Percentiles rank a stretch among this genome's conserved stretches.
phyloP scores from a whole-genome alignment of 2,888 invertebrate genomes.

The Acheta domesticus region DNA sequence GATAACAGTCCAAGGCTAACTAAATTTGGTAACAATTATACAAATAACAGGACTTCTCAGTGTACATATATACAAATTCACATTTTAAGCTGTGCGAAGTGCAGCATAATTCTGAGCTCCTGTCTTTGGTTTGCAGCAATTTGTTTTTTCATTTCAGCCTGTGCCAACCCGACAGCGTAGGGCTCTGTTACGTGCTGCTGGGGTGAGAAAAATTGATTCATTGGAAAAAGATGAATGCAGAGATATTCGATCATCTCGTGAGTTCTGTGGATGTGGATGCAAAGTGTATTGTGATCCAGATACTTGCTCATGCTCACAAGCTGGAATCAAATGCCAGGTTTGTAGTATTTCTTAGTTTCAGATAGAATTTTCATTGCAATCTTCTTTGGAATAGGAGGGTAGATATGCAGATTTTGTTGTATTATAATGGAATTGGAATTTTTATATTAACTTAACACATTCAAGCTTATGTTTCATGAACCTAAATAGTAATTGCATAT shows the following conservation, averaged over 20 bases:
- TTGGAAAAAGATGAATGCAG: conserved; percentile 92
- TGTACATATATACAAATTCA: too few relatives aligned
- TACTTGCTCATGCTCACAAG: conserved; percentile 86
- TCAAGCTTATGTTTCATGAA: too few relatives aligned
- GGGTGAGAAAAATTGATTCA: conserved; percentile 89
- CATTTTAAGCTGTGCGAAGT: too few relatives aligned
- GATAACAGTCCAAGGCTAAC: too few relatives aligned
- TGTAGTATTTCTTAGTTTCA: neutral
- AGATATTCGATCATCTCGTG: conserved; percentile 84
- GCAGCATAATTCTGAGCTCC: too few relatives aligned
- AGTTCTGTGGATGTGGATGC: conserved; percentile 91
- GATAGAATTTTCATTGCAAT: neutral
- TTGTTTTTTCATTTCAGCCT: conserved; percentile 57
- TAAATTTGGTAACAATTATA: too few relatives aligned
- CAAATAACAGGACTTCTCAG: too few relatives aligned
- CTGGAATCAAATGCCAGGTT: conserved; percentile 36
- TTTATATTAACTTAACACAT: too few relatives aligned
- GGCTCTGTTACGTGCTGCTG: conserved; percentile 83
- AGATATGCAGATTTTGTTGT: too few relatives aligned
- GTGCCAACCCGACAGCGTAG: conserved; percentile 88
- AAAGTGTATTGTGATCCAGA: conserved; percentile 93
- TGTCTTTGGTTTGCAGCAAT: too few relatives aligned
- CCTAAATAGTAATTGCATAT: too few relatives aligned
- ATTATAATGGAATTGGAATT: neutral
- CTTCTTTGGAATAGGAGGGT: too few relatives aligned